Percentiles rank a stretch among this genome's conserved stretches.
phyloP scores from a whole-genome alignment of 2,797 vertebrate genomes.

The Typhlichthys eigenmanni region DNA sequence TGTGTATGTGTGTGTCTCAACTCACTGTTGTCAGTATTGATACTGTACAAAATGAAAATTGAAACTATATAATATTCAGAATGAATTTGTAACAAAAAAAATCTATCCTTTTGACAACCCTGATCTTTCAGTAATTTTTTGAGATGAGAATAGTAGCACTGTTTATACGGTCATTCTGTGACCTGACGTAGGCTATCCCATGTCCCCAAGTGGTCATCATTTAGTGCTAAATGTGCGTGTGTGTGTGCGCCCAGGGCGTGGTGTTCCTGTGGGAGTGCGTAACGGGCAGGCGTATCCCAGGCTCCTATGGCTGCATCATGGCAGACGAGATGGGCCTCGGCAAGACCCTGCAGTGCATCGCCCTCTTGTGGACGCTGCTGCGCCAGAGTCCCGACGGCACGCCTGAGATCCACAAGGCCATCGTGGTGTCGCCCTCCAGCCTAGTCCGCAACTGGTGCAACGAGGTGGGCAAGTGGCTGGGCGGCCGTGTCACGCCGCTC shows the following conservation, averaged over 20 bases:
- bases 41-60: no score
- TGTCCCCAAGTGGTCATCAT: no score
- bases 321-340: slow-evolving; percentile 98
- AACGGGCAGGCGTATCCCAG: slow-evolving; percentile 85
- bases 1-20: no score
- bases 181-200: no score
- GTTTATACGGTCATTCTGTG: no score
- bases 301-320: slow-evolving; percentile 95
- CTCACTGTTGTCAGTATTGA: no score
- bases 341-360: slow-evolving; percentile 94
- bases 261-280: slow-evolving; percentile 98
- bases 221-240: not conserved
- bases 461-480: slow-evolving; percentile 95
- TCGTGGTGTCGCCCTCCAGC: slow-evolving; percentile 96
- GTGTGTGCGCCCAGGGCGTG: slow-evolving; percentile 81
- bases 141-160: no score
- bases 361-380: slow-evolving; percentile 92
- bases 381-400: slow-evolving; percentile 90
- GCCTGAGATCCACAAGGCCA: slow-evolving; percentile 90
- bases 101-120: no score
- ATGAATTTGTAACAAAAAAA: no score
- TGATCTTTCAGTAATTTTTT: slow-evolving; percentile 16
- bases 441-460: slow-evolving; percentile 97
- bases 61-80: no score
- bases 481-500: slow-evolving; percentile 86